A percentile compares a stretch with the other conserved stretches of the same genome.
Evolutionary conservation across 2,113 vertebrate species (phyloP).

Genomic region (Miniopterus natalensis): DNA sequence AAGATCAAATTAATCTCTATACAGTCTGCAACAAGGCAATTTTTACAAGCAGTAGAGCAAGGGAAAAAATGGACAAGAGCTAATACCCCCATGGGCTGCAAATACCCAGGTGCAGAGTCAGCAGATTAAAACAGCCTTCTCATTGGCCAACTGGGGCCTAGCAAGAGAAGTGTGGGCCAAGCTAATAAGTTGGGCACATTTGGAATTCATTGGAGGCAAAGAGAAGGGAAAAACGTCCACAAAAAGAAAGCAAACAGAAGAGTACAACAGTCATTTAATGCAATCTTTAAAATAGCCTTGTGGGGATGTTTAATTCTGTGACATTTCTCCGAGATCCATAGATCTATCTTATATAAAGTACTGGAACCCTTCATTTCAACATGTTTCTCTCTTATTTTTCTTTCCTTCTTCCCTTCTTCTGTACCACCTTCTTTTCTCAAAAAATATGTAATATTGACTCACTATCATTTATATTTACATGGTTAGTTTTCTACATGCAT

Average conservation of each 20-base stretch:
- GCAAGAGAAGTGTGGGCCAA: background rate
- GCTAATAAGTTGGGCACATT: background rate
- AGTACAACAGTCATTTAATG: background rate
- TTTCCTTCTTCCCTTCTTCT: background rate
- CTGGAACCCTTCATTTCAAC: background rate
- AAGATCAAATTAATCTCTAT: conserved; percentile 47
- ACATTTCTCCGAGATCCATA: background rate
- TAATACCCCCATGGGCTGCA: background rate
- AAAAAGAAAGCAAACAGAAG: background rate
- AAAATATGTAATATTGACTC: background rate
- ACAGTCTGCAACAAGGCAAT: background rate
- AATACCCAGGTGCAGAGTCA: conserved; percentile 35
- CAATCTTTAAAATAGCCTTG: background rate
- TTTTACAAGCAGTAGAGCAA: background rate
- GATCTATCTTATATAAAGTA: background rate
- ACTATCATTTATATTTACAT: background rate
- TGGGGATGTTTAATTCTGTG: background rate
- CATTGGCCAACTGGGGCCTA: background rate
- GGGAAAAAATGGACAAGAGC: background rate
- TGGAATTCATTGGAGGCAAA: conserved; percentile 36
- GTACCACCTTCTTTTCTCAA: background rate
- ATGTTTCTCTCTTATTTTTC: background rate
- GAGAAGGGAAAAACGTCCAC: background rate
- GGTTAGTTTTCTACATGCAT: background rate
- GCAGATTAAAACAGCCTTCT: conserved; percentile 55